These are phyloP conservation scores for Anoplius nigerrimus DNA, from an alignment of 2,888 invertebrate genomes.

Conservation along the genomic window DNA sequence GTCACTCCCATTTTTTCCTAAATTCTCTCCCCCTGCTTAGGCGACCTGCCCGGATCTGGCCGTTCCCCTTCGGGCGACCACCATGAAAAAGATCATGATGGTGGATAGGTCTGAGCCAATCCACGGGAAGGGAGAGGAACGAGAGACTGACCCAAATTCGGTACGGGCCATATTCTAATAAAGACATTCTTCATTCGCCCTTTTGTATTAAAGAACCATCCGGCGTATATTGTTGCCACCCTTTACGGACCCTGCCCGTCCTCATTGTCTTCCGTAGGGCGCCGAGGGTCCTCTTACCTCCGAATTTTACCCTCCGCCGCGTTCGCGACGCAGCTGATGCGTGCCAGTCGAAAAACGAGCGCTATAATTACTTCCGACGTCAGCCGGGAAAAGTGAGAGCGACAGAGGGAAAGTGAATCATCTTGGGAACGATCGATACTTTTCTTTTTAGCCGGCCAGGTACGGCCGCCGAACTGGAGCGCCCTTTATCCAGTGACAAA, in stretches of 20 bases:
- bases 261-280: slow-evolving; percentile 31
- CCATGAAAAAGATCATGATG: slow-evolving; percentile 59
- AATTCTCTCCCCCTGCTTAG: slow-evolving; percentile 50
- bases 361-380: slow-evolving; percentile 12
- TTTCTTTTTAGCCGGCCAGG: background rate
- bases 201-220: slow-evolving; percentile 54
- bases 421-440: background rate
- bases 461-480: no score
- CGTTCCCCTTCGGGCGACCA: slow-evolving; percentile 55
- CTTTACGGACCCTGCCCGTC: slow-evolving; percentile 29
- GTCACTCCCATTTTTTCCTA: slow-evolving; percentile 67
- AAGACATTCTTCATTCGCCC: slow-evolving; percentile 72
- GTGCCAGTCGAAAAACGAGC: slow-evolving; percentile 6
- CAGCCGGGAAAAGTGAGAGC: slow-evolving; percentile 1
- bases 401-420: no score
- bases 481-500: no score
- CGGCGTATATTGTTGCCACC: slow-evolving; percentile 25
- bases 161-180: slow-evolving; percentile 66
- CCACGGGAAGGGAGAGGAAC: slow-evolving; percentile 30
- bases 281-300: slow-evolving; percentile 14
- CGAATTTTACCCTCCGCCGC: slow-evolving; percentile 19
- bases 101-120: slow-evolving; percentile 53
- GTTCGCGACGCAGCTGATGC: slow-evolving; percentile 46
- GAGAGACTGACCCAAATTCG: slow-evolving; percentile 59
- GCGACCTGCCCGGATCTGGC: slow-evolving; percentile 42